Evolutionary conservation across 1,140 invertebrate species (phyloP), one percentile per base, ranked within the genome.

Genomic region (Adelges cooleyi): DNA sequence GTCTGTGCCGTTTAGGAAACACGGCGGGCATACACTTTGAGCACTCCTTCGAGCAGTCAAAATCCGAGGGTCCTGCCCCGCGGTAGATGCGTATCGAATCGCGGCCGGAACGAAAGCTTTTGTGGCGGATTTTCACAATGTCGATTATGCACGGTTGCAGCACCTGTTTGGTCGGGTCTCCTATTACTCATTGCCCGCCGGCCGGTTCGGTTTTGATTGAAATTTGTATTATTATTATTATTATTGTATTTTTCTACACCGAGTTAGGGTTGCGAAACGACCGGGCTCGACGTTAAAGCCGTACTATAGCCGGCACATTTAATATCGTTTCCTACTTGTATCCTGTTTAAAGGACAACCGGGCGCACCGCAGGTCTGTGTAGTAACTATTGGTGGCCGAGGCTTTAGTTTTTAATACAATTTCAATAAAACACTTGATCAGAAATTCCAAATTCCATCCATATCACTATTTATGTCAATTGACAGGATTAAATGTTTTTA

Each of bases 61-160:
- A 20, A 38, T 2, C 6, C 25, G n/a, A 15, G 38, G 40, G 54
- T 15, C 10, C 8, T 11, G 11, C 5, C n/a, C 20, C 1, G n/a
- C n/a, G 20, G 20, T 33, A 33, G 56, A 62, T 20, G 56, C 42
- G 40, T 62, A 48, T 62, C 56, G 56, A 62, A 62, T 62, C 42
- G 42, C 17, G 4, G 9, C 38, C 27, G 56, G 42, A 62, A 62
- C 56, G 56, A 62, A 62, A 62, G 56, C 42, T 62, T 59, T 62
- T 62, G 56, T 48, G 56, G 25, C 25, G 40, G 42, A 22, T 33
- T 62, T 62, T 62, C 56, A 62, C 56, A 62, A 62, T 62, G 42
- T 25, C 40, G 46, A 62, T 62, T 62, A 62, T 20, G 25, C 15
- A 62, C 56, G 56, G 56, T 29, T 62, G 56, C 56, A 62, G 25